These are phyloP conservation scores for Piprites chloris DNA, from an alignment of 2,113 vertebrate genomes.

Conservation along the genomic window DNA sequence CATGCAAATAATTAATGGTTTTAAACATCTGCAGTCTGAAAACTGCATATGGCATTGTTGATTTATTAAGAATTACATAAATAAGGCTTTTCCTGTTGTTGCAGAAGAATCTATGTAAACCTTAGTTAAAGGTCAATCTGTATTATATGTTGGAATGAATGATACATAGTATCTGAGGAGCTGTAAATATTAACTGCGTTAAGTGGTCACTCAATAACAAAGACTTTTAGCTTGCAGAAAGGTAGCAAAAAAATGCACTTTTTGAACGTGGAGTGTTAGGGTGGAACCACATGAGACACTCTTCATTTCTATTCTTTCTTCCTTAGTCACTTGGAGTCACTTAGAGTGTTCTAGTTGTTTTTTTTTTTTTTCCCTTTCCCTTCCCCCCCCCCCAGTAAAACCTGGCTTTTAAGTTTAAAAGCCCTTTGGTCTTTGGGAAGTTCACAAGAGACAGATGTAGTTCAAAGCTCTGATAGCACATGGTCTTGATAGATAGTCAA, in stretches of 20 bases:
- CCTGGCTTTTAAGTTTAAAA: background rate
- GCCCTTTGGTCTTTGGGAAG: background rate
- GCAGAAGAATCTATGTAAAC: background rate
- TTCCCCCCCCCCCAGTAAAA: background rate
- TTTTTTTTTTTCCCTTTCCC: rapidly evolving
- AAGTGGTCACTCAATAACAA: background rate
- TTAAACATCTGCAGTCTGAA: background rate
- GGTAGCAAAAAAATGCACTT: background rate
- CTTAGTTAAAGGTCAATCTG: background rate
- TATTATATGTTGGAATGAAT: background rate
- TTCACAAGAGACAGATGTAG: background rate
- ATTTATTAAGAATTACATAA: background rate
- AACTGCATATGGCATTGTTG: background rate
- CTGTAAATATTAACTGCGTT: background rate
- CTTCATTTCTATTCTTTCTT: background rate
- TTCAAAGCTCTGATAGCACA: background rate
- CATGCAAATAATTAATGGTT: background rate
- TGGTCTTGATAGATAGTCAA: background rate
- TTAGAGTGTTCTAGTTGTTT: background rate
- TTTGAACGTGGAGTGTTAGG: background rate
- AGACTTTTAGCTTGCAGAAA: background rate
- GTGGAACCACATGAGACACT: background rate
- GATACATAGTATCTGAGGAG: background rate
- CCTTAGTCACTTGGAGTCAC: background rate
- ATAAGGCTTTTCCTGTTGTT: background rate